Evolutionary conservation across 1,140 invertebrate genomes (phyloP).

Genomic region (Drosophila serrata): DNA sequence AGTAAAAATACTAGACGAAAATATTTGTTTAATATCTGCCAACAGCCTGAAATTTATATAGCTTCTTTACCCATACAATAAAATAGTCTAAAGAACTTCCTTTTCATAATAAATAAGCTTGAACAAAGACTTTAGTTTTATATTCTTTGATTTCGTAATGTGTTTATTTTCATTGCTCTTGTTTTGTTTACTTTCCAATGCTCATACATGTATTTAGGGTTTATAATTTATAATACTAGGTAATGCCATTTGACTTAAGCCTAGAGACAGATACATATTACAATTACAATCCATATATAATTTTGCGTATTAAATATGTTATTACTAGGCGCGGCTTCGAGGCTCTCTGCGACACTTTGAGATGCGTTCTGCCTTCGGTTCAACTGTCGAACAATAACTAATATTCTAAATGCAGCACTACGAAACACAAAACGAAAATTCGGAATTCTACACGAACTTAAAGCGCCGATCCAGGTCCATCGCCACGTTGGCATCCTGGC

Average conservation of each 20-base stretch:
- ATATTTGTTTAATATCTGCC: too few relatives aligned
- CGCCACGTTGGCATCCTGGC: conserved; percentile 10
- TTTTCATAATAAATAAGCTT: background rate
- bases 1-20: too few relatives aligned
- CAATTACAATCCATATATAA: conserved; percentile 63
- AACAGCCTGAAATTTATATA: too few relatives aligned
- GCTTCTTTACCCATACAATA: too few relatives aligned
- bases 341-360: conserved; percentile 53
- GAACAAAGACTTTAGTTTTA: background rate
- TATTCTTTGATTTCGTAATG: conserved; percentile 70
- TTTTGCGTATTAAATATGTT: conserved; percentile 42
- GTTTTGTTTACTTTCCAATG: conserved; percentile 49
- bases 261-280: conserved; percentile 61
- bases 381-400: conserved; percentile 63
- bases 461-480: conserved; percentile 33
- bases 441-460: conserved; percentile 42
- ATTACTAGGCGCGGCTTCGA: conserved; percentile 25
- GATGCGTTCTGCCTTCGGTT: conserved; percentile 50
- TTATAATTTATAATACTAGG: conserved; percentile 77
- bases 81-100: too few relatives aligned
- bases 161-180: conserved; percentile 73
- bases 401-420: conserved; percentile 66
- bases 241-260: conserved; percentile 72
- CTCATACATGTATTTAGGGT: conserved; percentile 55
- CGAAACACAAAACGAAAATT: conserved; percentile 47